Evolutionary conservation across 1,140 invertebrate genomes (phyloP).

Genomic region (Drosophila triauraria): DNA sequence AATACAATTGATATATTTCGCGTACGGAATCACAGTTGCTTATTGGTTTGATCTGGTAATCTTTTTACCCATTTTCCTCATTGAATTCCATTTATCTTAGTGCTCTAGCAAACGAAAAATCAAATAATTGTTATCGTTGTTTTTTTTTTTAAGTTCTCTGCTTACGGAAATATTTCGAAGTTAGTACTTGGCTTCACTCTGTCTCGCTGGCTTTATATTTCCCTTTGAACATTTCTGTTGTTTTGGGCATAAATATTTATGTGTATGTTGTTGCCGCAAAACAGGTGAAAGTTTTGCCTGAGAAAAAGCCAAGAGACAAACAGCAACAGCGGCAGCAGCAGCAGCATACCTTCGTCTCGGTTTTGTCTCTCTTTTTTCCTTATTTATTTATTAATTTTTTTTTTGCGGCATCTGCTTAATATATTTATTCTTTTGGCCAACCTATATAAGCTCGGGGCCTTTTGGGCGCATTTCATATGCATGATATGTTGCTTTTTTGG

Average conservation of each 20-base stretch:
- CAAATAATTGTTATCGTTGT: no score
- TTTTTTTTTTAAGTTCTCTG: no score
- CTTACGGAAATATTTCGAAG: no score
- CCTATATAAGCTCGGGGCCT: slow-evolving; percentile 3
- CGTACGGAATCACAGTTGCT: no score
- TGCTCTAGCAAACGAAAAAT: no score
- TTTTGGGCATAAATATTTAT: slow-evolving; percentile 66
- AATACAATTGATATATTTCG: no score
- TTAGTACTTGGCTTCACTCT: background rate
- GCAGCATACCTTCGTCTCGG: slow-evolving; percentile 5
- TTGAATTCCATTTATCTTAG: no score
- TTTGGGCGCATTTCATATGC: slow-evolving; percentile 22
- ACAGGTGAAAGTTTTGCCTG: slow-evolving; percentile 57
- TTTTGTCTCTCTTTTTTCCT: slow-evolving; percentile 5
- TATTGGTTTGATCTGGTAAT: no score
- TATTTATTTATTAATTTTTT: background rate
- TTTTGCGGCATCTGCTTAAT: slow-evolving; percentile 42
- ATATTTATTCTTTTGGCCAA: slow-evolving; percentile 45
- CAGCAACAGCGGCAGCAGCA: slow-evolving; percentile 4
- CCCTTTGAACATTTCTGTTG: slow-evolving; percentile 29
- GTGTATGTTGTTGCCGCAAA: slow-evolving; percentile 34
- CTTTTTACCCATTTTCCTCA: no score
- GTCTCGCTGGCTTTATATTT: slow-evolving; percentile 17
- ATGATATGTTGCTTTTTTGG: slow-evolving; percentile 32
- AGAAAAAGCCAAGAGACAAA: slow-evolving; percentile 46